Conservation (phyloP, 2,113 vertebrate genomes). For the Tetraodon nigroviridis region DNA sequence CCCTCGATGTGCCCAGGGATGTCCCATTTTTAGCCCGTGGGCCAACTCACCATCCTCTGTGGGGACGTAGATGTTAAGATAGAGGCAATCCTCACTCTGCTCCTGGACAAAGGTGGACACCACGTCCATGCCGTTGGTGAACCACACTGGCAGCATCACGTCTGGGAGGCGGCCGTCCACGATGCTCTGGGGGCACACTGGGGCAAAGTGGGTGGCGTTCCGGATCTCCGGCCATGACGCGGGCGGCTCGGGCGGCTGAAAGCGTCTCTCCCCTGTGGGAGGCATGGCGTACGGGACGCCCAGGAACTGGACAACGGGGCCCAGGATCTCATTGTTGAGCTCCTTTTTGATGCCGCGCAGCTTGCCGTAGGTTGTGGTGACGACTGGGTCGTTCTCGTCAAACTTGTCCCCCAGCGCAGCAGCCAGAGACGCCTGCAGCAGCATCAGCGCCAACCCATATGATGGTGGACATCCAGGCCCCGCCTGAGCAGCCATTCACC, state of each 20-base stretch:
- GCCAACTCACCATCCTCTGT: constrained; percentile 99
- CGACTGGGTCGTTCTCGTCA: constrained; percentile 90
- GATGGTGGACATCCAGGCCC: constrained; percentile 54
- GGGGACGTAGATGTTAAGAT: constrained; percentile 97
- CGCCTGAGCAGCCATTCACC: constrained; percentile 64
- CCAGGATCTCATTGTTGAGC: constrained; percentile 97
- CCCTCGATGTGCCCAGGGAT: constrained; percentile 27
- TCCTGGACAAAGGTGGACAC: constrained; percentile 96
- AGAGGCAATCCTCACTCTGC: constrained; percentile 98
- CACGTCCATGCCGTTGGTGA: constrained; percentile 96
- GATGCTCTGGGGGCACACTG: constrained; percentile 97
- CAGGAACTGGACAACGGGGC: constrained; percentile 94
- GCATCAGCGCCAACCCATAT: constrained; percentile 72
- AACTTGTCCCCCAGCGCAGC: constrained; percentile 80
- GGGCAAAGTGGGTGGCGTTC: constrained; percentile 93
- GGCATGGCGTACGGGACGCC: constrained; percentile 95
- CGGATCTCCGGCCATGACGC: constrained; percentile 86
- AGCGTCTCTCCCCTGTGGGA: constrained; percentile 89
- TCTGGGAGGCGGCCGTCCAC: constrained; percentile 94
- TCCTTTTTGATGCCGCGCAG: constrained; percentile 95
- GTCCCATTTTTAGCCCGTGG: constrained; percentile 58
- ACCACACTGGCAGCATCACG: constrained; percentile 99
- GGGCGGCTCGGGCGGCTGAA: constrained; percentile 92
- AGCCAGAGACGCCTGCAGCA: constrained; percentile 75
- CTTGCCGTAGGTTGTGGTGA: constrained; percentile 86